Conservation (phyloP, 2,888 invertebrate genomes). For the Hecatera dysodea region DNA sequence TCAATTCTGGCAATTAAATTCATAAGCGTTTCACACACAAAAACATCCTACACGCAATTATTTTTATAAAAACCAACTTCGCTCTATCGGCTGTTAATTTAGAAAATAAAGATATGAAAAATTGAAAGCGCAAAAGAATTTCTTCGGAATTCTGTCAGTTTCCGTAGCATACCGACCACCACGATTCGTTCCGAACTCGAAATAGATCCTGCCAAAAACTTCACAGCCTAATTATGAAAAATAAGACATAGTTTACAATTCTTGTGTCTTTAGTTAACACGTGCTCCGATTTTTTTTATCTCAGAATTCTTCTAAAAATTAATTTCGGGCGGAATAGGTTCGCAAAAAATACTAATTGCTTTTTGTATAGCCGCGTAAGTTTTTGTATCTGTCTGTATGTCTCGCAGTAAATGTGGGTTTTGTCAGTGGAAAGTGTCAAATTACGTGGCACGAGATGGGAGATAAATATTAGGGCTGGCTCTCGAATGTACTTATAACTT, state of each 20-base stretch:
- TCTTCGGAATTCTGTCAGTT: conserved; percentile 61
- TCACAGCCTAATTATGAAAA: conserved; percentile 89
- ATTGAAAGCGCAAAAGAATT: conserved; percentile 37
- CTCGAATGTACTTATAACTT: conserved; percentile 14
- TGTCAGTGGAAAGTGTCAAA: conserved; percentile 90
- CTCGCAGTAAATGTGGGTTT: conserved; percentile 88
- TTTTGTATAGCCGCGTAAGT: conserved; percentile 82
- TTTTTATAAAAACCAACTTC: background rate
- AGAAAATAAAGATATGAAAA: conserved; percentile 42
- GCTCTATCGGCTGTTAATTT: background rate
- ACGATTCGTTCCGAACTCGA: conserved; percentile 71
- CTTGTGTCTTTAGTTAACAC: conserved; percentile 86
- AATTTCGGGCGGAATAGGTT: conserved; percentile 82
- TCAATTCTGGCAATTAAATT: background rate
- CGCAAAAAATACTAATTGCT: conserved; percentile 90
- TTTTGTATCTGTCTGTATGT: conserved; percentile 83
- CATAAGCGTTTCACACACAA: background rate
- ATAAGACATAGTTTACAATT: conserved; percentile 88
- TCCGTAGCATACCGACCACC: conserved; percentile 78
- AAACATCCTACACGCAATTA: background rate
- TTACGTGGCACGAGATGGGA: conserved; percentile 89
- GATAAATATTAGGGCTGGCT: conserved; percentile 84
- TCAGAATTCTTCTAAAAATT: conserved; percentile 86
- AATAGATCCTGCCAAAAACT: conserved; percentile 77
- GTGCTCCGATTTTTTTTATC: conserved; percentile 79